Conservation (phyloP, 53 echinoderm and acorn worm genomes). For the Zoroaster sp. region DNA sequence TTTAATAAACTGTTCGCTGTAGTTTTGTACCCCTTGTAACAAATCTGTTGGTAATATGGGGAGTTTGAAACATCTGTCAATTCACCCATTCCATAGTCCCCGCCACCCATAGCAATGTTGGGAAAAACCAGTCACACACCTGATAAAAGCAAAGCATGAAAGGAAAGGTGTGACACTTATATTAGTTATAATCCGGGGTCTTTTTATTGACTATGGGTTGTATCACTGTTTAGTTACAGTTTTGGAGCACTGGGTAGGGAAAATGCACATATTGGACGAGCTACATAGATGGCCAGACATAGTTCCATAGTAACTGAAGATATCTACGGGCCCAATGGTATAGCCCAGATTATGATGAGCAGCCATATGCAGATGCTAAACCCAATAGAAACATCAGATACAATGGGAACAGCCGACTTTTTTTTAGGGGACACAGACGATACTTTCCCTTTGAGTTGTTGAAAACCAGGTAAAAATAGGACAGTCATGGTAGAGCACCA, state of each 20-base stretch:
- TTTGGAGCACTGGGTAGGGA: conserved; percentile 81
- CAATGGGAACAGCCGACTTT: conserved; percentile 51
- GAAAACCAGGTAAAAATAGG: conserved; percentile 10
- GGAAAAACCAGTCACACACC: too few relatives aligned
- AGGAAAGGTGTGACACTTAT: too few relatives aligned
- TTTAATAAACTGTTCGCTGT: too few relatives aligned
- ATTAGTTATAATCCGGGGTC: too few relatives aligned
- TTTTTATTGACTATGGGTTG: too few relatives aligned
- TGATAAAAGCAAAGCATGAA: too few relatives aligned
- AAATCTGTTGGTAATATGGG: too few relatives aligned
- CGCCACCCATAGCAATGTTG: too few relatives aligned
- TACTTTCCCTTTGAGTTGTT: conserved; percentile 68
- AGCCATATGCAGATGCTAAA: conserved; percentile 77
- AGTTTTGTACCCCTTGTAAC: too few relatives aligned
- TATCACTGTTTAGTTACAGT: conserved; percentile 77
- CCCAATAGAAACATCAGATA: conserved; percentile 50
- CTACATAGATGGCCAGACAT: conserved; percentile 67
- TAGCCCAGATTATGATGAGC: conserved; percentile 70
- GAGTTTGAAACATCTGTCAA: neutral
- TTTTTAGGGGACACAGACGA: neutral
- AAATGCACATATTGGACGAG: conserved; percentile 77
- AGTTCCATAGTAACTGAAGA: conserved; percentile 28
- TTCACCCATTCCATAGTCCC: too few relatives aligned
- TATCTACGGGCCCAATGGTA: conserved; percentile 80
- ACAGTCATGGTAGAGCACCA: too few relatives aligned